A percentile compares a stretch with the other conserved stretches of the same genome.
These are phyloP conservation scores for Patella depressa DNA, from an alignment of 2,888 invertebrate genomes.

Conservation along the genomic window DNA sequence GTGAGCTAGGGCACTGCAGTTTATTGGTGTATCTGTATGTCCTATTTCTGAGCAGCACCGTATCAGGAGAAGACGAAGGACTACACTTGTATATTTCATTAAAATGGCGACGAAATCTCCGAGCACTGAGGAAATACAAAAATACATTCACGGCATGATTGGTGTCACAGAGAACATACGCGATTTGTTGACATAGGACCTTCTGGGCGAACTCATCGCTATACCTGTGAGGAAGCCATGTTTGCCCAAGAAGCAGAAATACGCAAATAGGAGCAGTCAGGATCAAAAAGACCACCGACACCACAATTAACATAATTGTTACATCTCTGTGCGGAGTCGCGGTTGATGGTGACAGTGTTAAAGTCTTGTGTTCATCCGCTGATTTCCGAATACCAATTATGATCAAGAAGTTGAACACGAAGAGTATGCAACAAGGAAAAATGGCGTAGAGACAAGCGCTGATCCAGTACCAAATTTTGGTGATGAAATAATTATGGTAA, in stretches of 20 bases:
- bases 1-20: background rate
- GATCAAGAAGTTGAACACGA: constrained; percentile 37
- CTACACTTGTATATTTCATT: constrained; percentile 27
- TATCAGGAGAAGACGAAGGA: background rate
- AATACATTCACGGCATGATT: constrained; percentile 43
- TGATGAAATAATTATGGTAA: constrained; percentile 23
- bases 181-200: constrained; percentile 33
- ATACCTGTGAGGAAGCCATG: constrained; percentile 2
- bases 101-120: constrained; percentile 36
- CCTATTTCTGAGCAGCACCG: background rate
- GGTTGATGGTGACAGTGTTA: constrained; percentile 11
- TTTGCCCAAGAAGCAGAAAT: constrained; percentile 27
- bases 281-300: constrained; percentile 37
- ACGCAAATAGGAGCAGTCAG: constrained; percentile 37
- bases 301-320: constrained; percentile 38
- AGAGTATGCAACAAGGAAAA: constrained; percentile 36
- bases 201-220: constrained; percentile 31
- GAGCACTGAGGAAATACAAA: constrained; percentile 37
- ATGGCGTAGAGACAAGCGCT: constrained; percentile 31
- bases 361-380: background rate
- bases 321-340: constrained; percentile 32
- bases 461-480: constrained; percentile 35
- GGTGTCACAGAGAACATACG: constrained; percentile 37
- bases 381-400: constrained; percentile 29
- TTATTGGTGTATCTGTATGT: background rate